Base-by-base conservation (phyloP, 64 coral and sea anemone species). In the Montipora capricornis region DNA sequence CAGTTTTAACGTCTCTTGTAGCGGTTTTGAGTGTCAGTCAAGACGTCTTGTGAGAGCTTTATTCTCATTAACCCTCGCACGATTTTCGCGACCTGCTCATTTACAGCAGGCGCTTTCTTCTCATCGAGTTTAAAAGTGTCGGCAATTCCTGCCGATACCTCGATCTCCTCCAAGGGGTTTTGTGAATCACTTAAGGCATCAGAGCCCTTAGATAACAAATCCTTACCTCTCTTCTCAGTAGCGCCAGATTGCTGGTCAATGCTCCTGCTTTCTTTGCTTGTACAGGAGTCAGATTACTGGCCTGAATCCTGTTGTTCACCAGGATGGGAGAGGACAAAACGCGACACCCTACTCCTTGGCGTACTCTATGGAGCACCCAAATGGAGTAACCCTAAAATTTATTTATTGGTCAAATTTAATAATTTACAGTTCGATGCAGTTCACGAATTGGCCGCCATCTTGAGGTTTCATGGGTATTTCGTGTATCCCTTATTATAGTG, bases 41-140 rank as follows among this genome's bases (percentile, higher is more conserved):
- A 44, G 20, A 80, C 51, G 6, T 90, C 44, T 5, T 89, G 22
- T 7, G 58, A 75, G 20, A 90, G 76, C 76, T 89, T 89, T 89
- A 59, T 75, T 37, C 88, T 46, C 88, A 89, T 77, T 4, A 78
- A 20, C 6, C 67, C 75, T 58, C 58, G 59, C 4, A 89, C 14
- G 11, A 89, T 89, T 77, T 0, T 68, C 6, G 87, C 87, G 2
- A 88, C 53, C 45, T 88, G 87, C 50, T 76, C 70, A 22, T 79
- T 77, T 1, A 89, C 75, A 24, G 74, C 88, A 10, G 88, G 55
- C 44, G n/a, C 87, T 76, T 88, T 75, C 87, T 88, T 88, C 57
- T 88, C 70, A 26, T 26, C 62, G 9, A 89, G 51, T 59, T 89
- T 89, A 14, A 89, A 44, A 37, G 59, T 12, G 22, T 20, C 79